These are phyloP conservation scores for Microctonus hyperodae DNA, from an alignment of 2,888 invertebrate genomes.

Conservation along the genomic window DNA sequence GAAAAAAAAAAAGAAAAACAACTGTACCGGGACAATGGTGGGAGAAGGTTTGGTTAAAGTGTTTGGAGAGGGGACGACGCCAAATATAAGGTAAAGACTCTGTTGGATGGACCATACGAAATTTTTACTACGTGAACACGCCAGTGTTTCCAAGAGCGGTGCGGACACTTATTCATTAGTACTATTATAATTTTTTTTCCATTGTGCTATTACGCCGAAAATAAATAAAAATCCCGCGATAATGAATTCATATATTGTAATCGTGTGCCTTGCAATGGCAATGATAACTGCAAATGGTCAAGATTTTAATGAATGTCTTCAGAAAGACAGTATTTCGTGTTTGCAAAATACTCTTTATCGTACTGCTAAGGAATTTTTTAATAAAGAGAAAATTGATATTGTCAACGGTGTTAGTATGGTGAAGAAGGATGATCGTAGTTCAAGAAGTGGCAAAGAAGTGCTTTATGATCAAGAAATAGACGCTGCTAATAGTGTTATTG, in stretches of 20 bases:
- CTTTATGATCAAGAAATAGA: slow-evolving; percentile 65
- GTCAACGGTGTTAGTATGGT: slow-evolving; percentile 67
- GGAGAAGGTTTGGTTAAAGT: slow-evolving; percentile 46
- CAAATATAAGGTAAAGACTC: slow-evolving; percentile 61
- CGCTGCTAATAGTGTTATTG: slow-evolving; percentile 64
- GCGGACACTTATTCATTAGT: slow-evolving; percentile 23
- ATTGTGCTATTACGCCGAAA: background rate
- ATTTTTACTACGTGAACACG: slow-evolving; percentile 56
- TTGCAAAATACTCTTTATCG: slow-evolving; percentile 69
- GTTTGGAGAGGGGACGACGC: slow-evolving; percentile 51
- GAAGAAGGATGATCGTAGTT: slow-evolving; percentile 59
- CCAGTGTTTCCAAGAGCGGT: slow-evolving; percentile 45
- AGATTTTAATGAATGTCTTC: slow-evolving; percentile 67
- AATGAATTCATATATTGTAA: slow-evolving; percentile 39
- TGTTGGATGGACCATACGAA: slow-evolving; percentile 61
- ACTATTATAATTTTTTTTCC: background rate
- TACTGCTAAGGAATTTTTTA: slow-evolving; percentile 68
- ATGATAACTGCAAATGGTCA: slow-evolving; percentile 53
- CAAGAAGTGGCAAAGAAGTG: slow-evolving; percentile 64
- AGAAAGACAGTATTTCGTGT: slow-evolving; percentile 72
- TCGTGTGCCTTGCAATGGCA: slow-evolving; percentile 46
- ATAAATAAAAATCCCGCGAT: slow-evolving; percentile 19
- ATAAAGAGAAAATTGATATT: slow-evolving; percentile 67
- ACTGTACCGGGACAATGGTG: slow-evolving; percentile 35
- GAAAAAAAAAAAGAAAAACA: slow-evolving; percentile 36